phyloP scores from a whole-genome alignment of 1,140 invertebrate species.

The Rhopalosiphum maidis region DNA sequence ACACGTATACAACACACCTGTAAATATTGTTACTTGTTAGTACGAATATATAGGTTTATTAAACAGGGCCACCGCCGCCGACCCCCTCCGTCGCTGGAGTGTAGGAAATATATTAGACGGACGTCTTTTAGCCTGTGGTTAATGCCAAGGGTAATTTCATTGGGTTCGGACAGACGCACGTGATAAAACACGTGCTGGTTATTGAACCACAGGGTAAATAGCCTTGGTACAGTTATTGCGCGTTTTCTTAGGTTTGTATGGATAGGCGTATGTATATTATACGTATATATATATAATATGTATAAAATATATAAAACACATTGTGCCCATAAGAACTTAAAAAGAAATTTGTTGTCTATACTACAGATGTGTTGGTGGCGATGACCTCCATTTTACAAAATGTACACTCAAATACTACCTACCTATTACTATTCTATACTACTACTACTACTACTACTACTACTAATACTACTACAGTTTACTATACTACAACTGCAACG shows the following conservation, averaged over 20 bases:
- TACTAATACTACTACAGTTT: slow-evolving; percentile 7
- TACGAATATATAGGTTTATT: slow-evolving; percentile 38
- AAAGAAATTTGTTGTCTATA: slow-evolving; percentile 48
- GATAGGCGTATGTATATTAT: no score
- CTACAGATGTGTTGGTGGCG: slow-evolving; percentile 18
- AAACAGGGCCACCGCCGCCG: not conserved
- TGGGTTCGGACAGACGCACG: not conserved
- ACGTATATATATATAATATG: not conserved
- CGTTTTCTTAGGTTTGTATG: not conserved
- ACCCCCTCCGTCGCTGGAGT: not conserved
- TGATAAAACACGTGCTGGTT: slow-evolving; percentile 52
- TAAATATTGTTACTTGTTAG: not conserved
- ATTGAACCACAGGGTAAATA: slow-evolving; percentile 44
- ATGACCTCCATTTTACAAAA: slow-evolving; percentile 30
- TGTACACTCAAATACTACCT: not conserved
- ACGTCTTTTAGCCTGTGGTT: slow-evolving; percentile 14
- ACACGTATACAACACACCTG: slow-evolving; percentile 2
- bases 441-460: slow-evolving; percentile 19
- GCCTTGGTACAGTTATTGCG: slow-evolving; percentile 42
- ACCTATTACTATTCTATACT: slow-evolving; percentile 28
- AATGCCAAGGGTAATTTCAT: slow-evolving; percentile 37
- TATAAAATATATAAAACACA: not conserved
- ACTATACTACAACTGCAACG: not conserved
- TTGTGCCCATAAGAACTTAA: slow-evolving; percentile 39
- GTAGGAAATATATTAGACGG: not conserved